Conservation (phyloP, 2,797 vertebrate genomes). For the Sparidentex hasta region DNA sequence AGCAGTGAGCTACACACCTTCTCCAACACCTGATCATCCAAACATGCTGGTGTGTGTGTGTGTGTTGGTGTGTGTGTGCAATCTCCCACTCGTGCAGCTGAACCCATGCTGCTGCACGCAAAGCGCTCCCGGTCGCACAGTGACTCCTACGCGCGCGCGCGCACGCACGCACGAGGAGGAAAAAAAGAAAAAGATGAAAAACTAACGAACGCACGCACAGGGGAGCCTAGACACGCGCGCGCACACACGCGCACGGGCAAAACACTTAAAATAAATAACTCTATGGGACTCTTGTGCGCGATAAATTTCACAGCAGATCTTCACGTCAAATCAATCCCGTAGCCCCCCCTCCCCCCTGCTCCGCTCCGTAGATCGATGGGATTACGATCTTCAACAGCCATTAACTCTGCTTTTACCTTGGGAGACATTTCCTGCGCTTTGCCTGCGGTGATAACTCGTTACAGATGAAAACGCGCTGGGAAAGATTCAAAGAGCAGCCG, state of each 20-base stretch:
- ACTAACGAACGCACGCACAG: conserved; percentile 39
- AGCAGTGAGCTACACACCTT: conserved; percentile 62
- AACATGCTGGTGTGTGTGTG: conserved; percentile 22
- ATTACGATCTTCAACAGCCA: conserved; percentile 39
- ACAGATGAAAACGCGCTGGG: conserved; percentile 23
- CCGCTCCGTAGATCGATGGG: conserved; percentile 24
- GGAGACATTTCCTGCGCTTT: conserved; percentile 31
- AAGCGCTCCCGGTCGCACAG: conserved; percentile 55
- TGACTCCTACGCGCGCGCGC: conserved; percentile 59
- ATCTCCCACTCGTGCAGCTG: conserved; percentile 20
- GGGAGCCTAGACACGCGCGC: conserved; percentile 12
- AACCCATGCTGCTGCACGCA: conserved; percentile 56
- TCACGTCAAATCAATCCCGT: conserved; percentile 40
- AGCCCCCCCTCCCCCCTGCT: conserved; percentile 4
- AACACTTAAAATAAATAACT: conserved; percentile 42
- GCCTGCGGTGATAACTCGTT: conserved; percentile 39
- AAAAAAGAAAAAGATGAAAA: conserved; percentile 20
- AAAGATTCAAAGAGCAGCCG: conserved; percentile 30
- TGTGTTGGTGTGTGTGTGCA: neutral
- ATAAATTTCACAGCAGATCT: conserved; percentile 28
- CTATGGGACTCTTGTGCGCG: conserved; percentile 35
- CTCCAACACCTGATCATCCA: conserved; percentile 51
- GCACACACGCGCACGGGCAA: neutral
- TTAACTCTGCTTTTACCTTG: conserved; percentile 36
- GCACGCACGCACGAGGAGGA: conserved; percentile 18